These are phyloP conservation scores for Benitochromis conjunctus DNA, from an alignment of 2,113 vertebrate species.

Conservation along the genomic window DNA sequence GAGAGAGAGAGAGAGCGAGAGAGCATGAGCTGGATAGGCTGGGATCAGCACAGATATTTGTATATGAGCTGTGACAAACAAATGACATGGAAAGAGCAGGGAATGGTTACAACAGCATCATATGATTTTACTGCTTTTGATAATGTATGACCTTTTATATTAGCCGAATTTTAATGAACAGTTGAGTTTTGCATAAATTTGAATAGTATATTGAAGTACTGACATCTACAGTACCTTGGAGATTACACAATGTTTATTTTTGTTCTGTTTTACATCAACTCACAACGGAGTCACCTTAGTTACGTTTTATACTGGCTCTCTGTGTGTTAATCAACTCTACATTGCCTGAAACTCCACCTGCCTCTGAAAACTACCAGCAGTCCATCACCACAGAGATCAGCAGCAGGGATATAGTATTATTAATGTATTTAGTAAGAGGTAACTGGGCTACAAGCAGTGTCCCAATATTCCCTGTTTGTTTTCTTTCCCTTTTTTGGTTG, in stretches of 20 bases:
- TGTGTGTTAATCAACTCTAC: not conserved
- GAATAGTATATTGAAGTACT: not conserved
- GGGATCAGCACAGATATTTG: not conserved
- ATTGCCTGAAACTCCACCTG: not conserved
- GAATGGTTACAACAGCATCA: not conserved
- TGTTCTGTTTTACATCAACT: not conserved
- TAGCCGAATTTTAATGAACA: not conserved
- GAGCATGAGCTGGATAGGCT: not conserved
- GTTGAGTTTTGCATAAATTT: not conserved
- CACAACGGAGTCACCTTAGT: fast-evolving
- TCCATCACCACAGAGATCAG: not conserved
- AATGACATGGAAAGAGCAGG: slow-evolving; percentile 45
- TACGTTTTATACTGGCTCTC: not conserved
- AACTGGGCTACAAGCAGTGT: not conserved
- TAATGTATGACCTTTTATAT: not conserved
- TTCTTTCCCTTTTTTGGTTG: not conserved
- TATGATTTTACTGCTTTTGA: not conserved
- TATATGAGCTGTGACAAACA: slow-evolving; percentile 9
- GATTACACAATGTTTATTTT: not conserved
- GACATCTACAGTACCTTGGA: not conserved
- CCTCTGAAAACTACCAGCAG: not conserved
- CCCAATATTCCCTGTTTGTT: not conserved
- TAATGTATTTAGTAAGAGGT: not conserved
- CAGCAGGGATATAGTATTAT: not conserved
- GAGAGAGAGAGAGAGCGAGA: not conserved